phyloP scores from a whole-genome alignment of 1,140 invertebrate genomes.

The Carcinoscorpius rotundicauda region DNA sequence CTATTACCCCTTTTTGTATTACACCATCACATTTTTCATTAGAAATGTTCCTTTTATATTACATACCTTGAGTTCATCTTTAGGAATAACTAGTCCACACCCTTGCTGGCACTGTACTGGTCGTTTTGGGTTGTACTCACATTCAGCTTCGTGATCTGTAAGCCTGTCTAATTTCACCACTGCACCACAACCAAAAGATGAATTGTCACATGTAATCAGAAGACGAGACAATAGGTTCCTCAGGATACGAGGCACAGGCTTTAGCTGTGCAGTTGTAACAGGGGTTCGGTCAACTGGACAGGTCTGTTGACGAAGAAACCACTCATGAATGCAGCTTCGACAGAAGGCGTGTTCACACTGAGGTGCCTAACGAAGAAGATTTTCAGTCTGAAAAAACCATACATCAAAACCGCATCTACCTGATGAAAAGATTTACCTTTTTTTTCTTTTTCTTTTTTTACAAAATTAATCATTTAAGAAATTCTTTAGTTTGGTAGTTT shows the following conservation, averaged over 20 bases:
- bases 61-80: constrained; percentile 70
- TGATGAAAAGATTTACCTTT: no score
- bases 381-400: no score
- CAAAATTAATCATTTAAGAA: no score
- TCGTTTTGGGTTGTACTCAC: constrained; percentile 86
- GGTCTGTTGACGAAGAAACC: constrained; percentile 80
- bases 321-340: constrained; percentile 81
- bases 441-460: no score
- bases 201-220: constrained; percentile 81
- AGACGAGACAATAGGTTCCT: constrained; percentile 78
- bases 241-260: constrained; percentile 81
- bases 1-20: no score
- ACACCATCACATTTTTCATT: no score
- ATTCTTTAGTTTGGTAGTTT: no score
- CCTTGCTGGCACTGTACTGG: constrained; percentile 84
- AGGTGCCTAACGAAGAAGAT: constrained; percentile 54
- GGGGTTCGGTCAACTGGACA: constrained; percentile 85
- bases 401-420: no score
- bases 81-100: constrained; percentile 84
- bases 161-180: constrained; percentile 77
- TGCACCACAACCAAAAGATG: constrained; percentile 65
- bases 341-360: constrained; percentile 94
- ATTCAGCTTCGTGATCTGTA: constrained; percentile 70
- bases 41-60: no score
- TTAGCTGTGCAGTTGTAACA: constrained; percentile 70